Conservation (phyloP, 2,797 vertebrate genomes). For the Euthynnus affinis region DNA sequence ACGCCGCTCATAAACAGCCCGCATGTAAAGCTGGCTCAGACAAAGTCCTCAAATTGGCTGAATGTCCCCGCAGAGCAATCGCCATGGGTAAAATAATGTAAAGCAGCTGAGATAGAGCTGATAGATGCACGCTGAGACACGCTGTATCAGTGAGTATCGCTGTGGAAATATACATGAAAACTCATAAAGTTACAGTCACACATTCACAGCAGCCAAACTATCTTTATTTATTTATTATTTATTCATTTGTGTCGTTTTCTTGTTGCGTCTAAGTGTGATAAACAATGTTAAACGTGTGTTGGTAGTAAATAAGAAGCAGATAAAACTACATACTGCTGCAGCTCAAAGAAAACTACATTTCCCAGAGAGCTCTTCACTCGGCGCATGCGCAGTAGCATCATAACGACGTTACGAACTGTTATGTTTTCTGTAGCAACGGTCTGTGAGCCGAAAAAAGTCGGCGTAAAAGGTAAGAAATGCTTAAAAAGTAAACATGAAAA, state of each 20-base stretch:
- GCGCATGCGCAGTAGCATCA: conserved; percentile 57
- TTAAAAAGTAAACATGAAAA: neutral
- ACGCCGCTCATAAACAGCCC: conserved; percentile 53
- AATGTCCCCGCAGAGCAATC: conserved; percentile 13
- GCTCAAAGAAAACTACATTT: conserved; percentile 69
- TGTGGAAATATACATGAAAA: neutral
- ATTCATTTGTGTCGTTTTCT: neutral
- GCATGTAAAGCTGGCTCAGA: conserved; percentile 54
- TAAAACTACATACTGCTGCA: too few relatives aligned
- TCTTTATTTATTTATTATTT: neutral
- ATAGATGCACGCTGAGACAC: conserved; percentile 9
- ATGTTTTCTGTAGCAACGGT: conserved; percentile 88
- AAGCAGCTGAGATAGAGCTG: conserved; percentile 14
- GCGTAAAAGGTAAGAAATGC: conserved; percentile 45
- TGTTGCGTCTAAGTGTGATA: neutral
- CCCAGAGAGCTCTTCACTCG: conserved; percentile 55
- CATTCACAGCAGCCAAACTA: neutral
- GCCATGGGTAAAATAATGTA: conserved; percentile 13
- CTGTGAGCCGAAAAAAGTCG: conserved; percentile 47
- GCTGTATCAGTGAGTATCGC: neutral
- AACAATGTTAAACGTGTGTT: neutral
- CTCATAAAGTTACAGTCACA: neutral
- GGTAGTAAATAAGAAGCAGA: too few relatives aligned
- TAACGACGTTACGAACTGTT: conserved; percentile 57
- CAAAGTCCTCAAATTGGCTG: conserved; percentile 35